Percentiles rank a stretch among this genome's conserved stretches.
phyloP scores from a whole-genome alignment of 2,888 invertebrate species.

The Isoperla grammatica region DNA sequence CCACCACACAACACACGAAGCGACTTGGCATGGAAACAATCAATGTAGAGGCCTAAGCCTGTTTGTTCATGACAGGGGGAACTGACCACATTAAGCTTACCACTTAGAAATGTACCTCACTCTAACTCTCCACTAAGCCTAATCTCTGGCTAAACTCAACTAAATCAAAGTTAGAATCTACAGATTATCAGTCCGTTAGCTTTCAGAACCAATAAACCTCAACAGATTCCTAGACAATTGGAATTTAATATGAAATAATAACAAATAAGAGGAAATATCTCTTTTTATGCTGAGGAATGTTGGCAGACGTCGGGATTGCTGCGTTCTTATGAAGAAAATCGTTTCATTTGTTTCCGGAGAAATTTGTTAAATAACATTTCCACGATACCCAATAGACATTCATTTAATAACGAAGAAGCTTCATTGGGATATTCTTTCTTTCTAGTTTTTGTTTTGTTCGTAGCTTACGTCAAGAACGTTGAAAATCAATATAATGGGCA shows the following conservation, averaged over 20 bases:
- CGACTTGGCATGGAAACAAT: constrained; percentile 14
- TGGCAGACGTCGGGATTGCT: too few species aligned
- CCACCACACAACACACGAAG: not conserved
- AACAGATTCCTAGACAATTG: not conserved
- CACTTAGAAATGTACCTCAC: constrained; percentile 16
- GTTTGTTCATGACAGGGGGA: not conserved
- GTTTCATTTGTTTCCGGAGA: too few species aligned
- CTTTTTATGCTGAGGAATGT: too few species aligned
- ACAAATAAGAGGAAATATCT: too few species aligned
- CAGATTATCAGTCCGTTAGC: constrained; percentile 16
- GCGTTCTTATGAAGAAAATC: too few species aligned
- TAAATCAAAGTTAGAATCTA: constrained; percentile 17
- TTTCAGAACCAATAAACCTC: constrained; percentile 1
- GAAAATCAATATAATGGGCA: too few species aligned
- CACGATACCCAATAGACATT: too few species aligned
- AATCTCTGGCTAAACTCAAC: constrained; percentile 15
- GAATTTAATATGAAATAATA: not conserved
- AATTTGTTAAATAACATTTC: too few species aligned
- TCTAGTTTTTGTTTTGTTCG: too few species aligned
- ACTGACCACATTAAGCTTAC: constrained; percentile 18
- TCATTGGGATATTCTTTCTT: too few species aligned
- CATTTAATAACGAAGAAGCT: too few species aligned
- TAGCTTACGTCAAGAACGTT: too few species aligned
- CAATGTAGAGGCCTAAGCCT: constrained; percentile 15
- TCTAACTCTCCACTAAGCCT: constrained; percentile 3